Evolutionary conservation across 2,888 invertebrate species (phyloP), one percentile per base, ranked within the genome.

Genomic region (Aromia moschata): DNA sequence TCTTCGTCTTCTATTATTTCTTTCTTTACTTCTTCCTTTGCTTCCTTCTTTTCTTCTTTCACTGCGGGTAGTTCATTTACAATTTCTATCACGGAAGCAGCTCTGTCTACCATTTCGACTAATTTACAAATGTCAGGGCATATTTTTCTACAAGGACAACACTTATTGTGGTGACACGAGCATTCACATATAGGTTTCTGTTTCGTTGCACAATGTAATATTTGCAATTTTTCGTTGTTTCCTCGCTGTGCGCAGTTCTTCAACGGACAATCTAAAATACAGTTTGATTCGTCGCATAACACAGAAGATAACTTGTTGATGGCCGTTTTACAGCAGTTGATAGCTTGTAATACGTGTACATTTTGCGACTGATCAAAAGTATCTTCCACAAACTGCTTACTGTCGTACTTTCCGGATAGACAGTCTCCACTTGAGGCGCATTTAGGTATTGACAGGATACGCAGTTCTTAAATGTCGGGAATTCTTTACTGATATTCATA

Each of bases 61-160:
- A 25, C 3, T 25, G 7, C 7, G 4, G 25, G 7, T n/a, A n/a
- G n/a, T 5, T 25, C 7, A 14, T 33, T 33, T 2, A 11, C 2
- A 41, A 52, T 15, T 15, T 41, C 17, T 3, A 25, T 14, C 1
- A 41, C 16, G 5, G 52, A 52, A 11, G 52, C 40, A 1, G 41
- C 16, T 31, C 2, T 11, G 10, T 52, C 52, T 15, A 52, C 16
- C 52, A 52, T 41, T 41, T 52, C 52, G n/a, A 31, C 25, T 15
- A 52, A 41, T 52, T 30, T 41, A 20, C 41, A 52, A 30, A 52
- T 41, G 11, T 52, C 52, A n/a, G 31, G 16, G 11, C 41, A 31
- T 1, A 52, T 11, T 12, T 12, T 52, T 30, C 16, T 12, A 14
- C 20, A 11, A 1, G 52, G n/a, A 15, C 17, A 17, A 31, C n/a